Conservation (phyloP, 2,797 vertebrate genomes). For the Poecilia picta region DNA sequence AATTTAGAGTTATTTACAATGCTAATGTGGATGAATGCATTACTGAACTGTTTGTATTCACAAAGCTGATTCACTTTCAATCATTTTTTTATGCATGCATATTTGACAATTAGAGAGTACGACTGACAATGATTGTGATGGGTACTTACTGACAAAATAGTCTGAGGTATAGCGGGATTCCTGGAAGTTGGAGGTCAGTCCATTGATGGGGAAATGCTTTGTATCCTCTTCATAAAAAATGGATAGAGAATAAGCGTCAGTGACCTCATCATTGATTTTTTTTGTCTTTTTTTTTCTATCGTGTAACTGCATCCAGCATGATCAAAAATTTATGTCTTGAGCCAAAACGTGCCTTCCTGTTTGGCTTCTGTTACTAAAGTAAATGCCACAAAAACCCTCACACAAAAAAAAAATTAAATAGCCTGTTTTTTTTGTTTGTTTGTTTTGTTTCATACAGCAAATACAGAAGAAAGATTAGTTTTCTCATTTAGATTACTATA, state of each 20-base stretch:
- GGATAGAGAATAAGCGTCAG: slow-evolving; percentile 68
- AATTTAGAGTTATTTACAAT: background rate
- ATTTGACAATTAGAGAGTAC: slow-evolving; percentile 15
- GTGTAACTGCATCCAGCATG: slow-evolving; percentile 74
- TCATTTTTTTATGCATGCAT: slow-evolving; percentile 25
- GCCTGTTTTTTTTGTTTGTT: background rate
- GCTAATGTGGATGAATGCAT: background rate
- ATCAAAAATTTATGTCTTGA: slow-evolving; percentile 76
- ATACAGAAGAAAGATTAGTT: background rate
- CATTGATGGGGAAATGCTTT: slow-evolving; percentile 93
- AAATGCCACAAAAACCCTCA: slow-evolving; percentile 47
- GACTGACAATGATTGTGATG: slow-evolving; percentile 27
- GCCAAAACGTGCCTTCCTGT: slow-evolving; percentile 71
- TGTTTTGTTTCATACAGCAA: background rate
- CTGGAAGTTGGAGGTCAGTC: slow-evolving; percentile 88
- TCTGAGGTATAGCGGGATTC: slow-evolving; percentile 97
- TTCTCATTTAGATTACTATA: background rate
- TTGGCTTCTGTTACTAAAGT: slow-evolving; percentile 63
- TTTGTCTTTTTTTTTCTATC: slow-evolving; percentile 61
- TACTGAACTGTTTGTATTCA: slow-evolving; percentile 4
- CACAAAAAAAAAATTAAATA: slow-evolving; percentile 19
- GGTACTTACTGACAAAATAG: slow-evolving; percentile 99
- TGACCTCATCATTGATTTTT: slow-evolving; percentile 77
- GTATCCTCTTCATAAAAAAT: slow-evolving; percentile 89
- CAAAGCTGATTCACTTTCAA: slow-evolving; percentile 9